A percentile compares a stretch with the other conserved stretches of the same genome.
phyloP scores from a whole-genome alignment of 2,113 vertebrate genomes.

The Megalops atlanticus region DNA sequence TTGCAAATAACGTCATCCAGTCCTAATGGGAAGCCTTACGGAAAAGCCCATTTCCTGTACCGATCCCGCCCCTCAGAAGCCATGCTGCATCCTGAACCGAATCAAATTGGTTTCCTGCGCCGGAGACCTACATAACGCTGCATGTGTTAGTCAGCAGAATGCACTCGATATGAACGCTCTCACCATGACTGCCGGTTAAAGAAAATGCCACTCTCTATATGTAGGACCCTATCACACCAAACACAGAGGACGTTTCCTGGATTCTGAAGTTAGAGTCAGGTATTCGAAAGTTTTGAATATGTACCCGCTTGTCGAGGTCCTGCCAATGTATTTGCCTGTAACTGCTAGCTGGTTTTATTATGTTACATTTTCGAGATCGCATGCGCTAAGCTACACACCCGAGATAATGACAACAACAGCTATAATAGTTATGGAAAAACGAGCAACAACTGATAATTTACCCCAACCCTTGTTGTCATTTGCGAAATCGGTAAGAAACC shows the following conservation, averaged over 20 bases:
- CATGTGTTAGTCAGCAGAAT: not conserved
- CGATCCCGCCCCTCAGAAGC: slow-evolving; percentile 47
- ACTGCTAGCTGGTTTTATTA: too few species aligned
- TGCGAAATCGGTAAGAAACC: not conserved
- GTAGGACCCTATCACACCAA: slow-evolving; percentile 20
- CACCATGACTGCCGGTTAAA: slow-evolving; percentile 25
- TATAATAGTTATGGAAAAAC: not conserved
- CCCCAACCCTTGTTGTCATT: not conserved
- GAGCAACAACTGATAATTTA: not conserved
- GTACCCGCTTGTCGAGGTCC: too few species aligned
- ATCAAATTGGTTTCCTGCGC: slow-evolving; percentile 48
- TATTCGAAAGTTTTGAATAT: slow-evolving; percentile 41
- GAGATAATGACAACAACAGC: not conserved
- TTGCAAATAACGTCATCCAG: slow-evolving; percentile 53
- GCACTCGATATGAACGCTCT: slow-evolving; percentile 48
- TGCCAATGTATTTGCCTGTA: too few species aligned
- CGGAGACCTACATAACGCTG: slow-evolving; percentile 24
- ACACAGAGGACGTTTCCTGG: too few species aligned
- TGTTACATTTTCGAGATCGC: too few species aligned
- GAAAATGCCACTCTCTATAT: slow-evolving; percentile 38
- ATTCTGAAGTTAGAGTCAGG: too few species aligned
- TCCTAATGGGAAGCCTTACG: slow-evolving; percentile 47
- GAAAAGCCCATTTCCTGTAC: slow-evolving; percentile 24
- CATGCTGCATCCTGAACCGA: slow-evolving; percentile 55
- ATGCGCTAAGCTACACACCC: not conserved